phyloP scores from a whole-genome alignment of 2,888 invertebrate species.

The Chalcosyrphus nemorum region DNA sequence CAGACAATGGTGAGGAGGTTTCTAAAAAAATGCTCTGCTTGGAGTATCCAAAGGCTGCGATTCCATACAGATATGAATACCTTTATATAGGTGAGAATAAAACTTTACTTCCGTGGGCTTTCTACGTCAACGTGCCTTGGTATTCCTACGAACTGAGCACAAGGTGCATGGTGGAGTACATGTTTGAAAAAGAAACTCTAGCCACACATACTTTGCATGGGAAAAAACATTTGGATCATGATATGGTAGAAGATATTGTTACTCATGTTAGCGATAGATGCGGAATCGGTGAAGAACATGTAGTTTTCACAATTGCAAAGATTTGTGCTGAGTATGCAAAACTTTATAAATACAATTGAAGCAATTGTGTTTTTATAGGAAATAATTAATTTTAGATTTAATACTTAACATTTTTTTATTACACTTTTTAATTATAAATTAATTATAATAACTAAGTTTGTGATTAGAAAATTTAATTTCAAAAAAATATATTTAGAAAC shows the following conservation, averaged over 20 bases:
- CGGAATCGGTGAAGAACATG: background rate
- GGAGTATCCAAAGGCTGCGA: background rate
- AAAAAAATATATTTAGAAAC: no score
- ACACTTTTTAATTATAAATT: no score
- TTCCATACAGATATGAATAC: background rate
- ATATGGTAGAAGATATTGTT: background rate
- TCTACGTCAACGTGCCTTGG: background rate
- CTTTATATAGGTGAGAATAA: background rate
- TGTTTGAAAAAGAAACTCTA: background rate
- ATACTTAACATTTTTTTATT: no score
- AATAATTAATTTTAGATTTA: no score
- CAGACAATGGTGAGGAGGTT: background rate
- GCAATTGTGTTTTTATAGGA: no score
- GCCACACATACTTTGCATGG: background rate
- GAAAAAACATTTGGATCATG: background rate
- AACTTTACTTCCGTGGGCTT: background rate
- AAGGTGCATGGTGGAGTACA: background rate
- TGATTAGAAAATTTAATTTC: no score
- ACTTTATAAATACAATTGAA: background rate
- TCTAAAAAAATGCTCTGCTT: background rate
- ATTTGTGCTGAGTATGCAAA: background rate
- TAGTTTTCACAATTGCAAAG: background rate
- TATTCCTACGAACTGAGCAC: background rate
- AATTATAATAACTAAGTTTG: no score
- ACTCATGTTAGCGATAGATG: background rate